phyloP scores from a whole-genome alignment of 2,113 vertebrate genomes.

The Heterochromis multidens region DNA sequence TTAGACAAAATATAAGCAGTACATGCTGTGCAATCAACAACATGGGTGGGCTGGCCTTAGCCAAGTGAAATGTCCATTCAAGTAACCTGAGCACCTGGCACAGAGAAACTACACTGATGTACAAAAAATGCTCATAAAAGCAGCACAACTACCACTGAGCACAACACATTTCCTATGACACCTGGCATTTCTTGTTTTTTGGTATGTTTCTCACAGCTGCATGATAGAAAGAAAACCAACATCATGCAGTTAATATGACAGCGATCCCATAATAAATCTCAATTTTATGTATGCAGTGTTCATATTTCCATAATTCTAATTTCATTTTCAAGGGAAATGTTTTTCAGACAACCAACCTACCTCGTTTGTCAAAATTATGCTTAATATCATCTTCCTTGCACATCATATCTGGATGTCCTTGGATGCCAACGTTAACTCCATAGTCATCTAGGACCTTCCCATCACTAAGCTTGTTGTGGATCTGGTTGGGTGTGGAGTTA shows the following conservation, averaged over 20 bases:
- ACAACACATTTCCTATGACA: slow-evolving; percentile 22
- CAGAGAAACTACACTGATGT: slow-evolving; percentile 18
- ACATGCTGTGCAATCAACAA: slow-evolving; percentile 38
- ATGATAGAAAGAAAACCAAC: background rate
- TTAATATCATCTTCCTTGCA: slow-evolving; percentile 83
- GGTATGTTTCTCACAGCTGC: background rate
- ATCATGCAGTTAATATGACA: background rate
- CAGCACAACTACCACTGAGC: slow-evolving; percentile 30
- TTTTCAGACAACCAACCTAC: slow-evolving; percentile 64
- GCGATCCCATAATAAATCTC: background rate
- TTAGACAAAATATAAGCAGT: slow-evolving; percentile 13
- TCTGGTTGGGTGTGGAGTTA: slow-evolving; percentile 70
- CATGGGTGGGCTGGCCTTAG: slow-evolving; percentile 33
- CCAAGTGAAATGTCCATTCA: slow-evolving; percentile 44
- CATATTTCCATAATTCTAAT: background rate
- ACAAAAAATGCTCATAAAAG: slow-evolving; percentile 27
- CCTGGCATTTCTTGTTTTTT: background rate
- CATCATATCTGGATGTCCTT: slow-evolving; percentile 78
- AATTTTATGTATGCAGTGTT: background rate
- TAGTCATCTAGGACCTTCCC: slow-evolving; percentile 82
- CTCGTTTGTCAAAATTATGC: slow-evolving; percentile 85
- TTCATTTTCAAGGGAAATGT: background rate
- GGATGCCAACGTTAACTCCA: slow-evolving; percentile 63
- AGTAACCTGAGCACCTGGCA: slow-evolving; percentile 64
- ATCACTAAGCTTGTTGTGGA: slow-evolving; percentile 73